phyloP scores from a whole-genome alignment of 92 coral and sea anemone genomes.

The Paragorgia papillata region DNA sequence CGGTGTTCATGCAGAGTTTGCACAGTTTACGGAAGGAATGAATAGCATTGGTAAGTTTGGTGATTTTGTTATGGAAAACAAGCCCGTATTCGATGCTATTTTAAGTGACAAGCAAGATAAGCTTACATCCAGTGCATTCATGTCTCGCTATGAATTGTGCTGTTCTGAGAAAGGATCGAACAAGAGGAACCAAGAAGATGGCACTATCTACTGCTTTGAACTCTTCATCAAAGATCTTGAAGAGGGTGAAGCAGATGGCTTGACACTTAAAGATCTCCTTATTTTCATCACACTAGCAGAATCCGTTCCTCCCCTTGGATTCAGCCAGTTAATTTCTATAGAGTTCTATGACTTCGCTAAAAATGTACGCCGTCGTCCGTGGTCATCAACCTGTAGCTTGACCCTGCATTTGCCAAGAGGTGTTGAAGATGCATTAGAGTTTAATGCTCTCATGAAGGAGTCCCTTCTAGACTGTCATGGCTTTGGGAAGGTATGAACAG shows the following conservation, averaged over 20 bases:
- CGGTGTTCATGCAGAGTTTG: constrained; percentile 29
- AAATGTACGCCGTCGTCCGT: no score
- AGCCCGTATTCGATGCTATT: constrained; percentile 6
- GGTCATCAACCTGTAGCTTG: no score
- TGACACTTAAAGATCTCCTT: neutral
- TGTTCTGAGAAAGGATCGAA: constrained; percentile 1
- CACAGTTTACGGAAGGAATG: constrained; percentile 10
- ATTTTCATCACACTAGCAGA: no score
- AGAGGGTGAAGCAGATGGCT: constrained; percentile 1
- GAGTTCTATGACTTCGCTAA: no score
- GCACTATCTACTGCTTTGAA: constrained; percentile 4
- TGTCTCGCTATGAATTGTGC: neutral
- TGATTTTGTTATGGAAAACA: constrained; percentile 19
- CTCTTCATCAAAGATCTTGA: constrained; percentile 4
- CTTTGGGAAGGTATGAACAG: no score
- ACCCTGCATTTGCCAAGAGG: no score
- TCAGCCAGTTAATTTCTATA: no score
- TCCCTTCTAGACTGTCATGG: no score
- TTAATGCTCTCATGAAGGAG: no score
- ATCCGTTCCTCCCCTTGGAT: no score
- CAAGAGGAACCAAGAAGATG: constrained; percentile 4
- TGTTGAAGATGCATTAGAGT: no score
- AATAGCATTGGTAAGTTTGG: constrained; percentile 32
- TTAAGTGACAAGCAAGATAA: neutral
- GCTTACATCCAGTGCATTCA: neutral